phyloP scores from a whole-genome alignment of 2,113 vertebrate species.

The Clarias macrocephalus region DNA sequence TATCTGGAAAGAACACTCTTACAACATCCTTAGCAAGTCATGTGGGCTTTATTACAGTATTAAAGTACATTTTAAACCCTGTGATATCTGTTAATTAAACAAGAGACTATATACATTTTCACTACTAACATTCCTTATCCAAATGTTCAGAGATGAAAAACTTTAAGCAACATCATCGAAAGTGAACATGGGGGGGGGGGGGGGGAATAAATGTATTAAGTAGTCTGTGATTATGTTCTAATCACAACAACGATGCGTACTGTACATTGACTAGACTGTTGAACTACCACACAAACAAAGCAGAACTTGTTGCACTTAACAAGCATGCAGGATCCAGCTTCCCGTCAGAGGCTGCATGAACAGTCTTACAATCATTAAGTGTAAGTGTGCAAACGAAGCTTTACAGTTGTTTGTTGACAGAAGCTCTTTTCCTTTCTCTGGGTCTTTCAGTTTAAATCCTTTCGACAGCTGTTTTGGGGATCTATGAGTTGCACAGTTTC shows the following conservation, averaged over 20 bases:
- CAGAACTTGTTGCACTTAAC: neutral
- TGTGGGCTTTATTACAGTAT: neutral
- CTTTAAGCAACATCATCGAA: neutral
- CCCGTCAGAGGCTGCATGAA: neutral
- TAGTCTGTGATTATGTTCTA: too few relatives aligned
- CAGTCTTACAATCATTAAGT: neutral
- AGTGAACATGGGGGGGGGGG: neutral
- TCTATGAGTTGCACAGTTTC: neutral
- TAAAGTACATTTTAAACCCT: neutral
- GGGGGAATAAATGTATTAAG: neutral
- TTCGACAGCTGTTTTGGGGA: neutral
- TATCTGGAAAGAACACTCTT: neutral
- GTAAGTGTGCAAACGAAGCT: neutral
- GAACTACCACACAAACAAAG: neutral
- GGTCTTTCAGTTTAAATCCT: neutral
- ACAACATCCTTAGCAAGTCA: neutral
- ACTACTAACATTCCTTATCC: neutral
- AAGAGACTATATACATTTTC: neutral
- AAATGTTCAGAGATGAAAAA: neutral
- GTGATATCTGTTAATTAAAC: neutral
- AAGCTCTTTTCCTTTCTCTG: neutral
- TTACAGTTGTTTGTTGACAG: neutral
- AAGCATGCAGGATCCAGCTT: neutral
- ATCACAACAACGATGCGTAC: neutral
- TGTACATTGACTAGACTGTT: neutral